These are phyloP conservation scores for Arrhopalites spinosus DNA, from an alignment of 2,888 invertebrate species.

Conservation along the genomic window DNA sequence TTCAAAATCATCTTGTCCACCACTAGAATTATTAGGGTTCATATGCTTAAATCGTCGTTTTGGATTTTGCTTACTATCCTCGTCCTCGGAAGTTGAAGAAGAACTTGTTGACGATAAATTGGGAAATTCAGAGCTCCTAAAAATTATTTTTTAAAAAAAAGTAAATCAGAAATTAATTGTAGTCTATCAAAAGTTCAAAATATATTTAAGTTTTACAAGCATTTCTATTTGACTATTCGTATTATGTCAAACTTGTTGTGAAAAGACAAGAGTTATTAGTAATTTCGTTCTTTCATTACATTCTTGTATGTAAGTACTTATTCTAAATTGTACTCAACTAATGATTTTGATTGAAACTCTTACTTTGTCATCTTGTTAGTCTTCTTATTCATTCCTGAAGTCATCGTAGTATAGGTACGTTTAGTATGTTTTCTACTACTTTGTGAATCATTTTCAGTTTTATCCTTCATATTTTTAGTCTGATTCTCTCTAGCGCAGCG, in stretches of 20 bases:
- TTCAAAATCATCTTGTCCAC: not conserved
- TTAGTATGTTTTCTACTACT: too few relatives aligned
- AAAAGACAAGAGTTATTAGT: too few relatives aligned
- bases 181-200: too few relatives aligned
- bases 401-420: too few relatives aligned
- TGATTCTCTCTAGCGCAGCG: not conserved
- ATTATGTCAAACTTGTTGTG: too few relatives aligned
- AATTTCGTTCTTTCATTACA: too few relatives aligned
- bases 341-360: not conserved
- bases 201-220: too few relatives aligned
- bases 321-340: not conserved
- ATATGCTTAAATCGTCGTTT: not conserved
- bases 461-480: conserved; percentile 11
- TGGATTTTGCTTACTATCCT: not conserved
- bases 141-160: too few relatives aligned
- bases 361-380: not conserved
- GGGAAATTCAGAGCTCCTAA: too few relatives aligned
- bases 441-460: not conserved
- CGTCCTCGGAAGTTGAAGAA: not conserved
- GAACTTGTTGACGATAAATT: not conserved
- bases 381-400: not conserved
- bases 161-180: too few relatives aligned
- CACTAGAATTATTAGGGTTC: not conserved
- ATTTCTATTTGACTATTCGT: too few relatives aligned
- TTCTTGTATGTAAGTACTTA: not conserved